A percentile compares a stretch with the other conserved stretches of the same genome.
Conservation (phyloP, 2,113 vertebrate species). For the Dendrocopos noguchii region DNA sequence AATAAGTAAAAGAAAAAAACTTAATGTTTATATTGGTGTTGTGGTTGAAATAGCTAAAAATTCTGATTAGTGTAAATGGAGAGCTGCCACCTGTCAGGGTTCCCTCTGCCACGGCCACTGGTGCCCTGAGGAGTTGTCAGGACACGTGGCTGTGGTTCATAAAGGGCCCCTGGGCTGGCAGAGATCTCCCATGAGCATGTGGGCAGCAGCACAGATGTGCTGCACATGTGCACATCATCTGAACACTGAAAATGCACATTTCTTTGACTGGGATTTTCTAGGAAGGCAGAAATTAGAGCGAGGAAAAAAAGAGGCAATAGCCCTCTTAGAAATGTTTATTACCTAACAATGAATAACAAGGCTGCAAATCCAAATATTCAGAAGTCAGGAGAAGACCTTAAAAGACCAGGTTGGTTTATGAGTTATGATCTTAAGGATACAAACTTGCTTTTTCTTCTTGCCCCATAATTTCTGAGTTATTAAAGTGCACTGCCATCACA, state of each 20-base stretch:
- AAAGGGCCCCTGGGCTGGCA: background rate
- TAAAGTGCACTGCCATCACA: background rate
- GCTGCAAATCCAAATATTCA: background rate
- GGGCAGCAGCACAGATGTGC: background rate
- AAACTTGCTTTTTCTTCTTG: background rate
- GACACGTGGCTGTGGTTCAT: background rate
- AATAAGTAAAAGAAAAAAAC: background rate
- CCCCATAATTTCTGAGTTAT: background rate
- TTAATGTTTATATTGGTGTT: background rate
- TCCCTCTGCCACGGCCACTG: background rate
- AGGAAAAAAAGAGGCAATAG: background rate
- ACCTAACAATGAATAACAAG: background rate
- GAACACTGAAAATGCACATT: background rate
- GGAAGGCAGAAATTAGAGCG: background rate
- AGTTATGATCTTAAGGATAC: background rate
- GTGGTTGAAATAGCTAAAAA: background rate
- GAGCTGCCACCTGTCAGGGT: background rate
- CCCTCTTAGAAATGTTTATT: background rate
- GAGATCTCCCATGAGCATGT: background rate
- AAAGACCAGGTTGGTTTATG: background rate
- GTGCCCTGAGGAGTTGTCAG: background rate
- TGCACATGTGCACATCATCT: background rate
- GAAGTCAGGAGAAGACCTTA: background rate
- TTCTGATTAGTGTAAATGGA: background rate
- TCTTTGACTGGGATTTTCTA: background rate